Percentiles rank a stretch among this genome's conserved stretches.
phyloP scores from a whole-genome alignment of 2,797 vertebrate genomes.

The Chiloscyllium punctatum region DNA sequence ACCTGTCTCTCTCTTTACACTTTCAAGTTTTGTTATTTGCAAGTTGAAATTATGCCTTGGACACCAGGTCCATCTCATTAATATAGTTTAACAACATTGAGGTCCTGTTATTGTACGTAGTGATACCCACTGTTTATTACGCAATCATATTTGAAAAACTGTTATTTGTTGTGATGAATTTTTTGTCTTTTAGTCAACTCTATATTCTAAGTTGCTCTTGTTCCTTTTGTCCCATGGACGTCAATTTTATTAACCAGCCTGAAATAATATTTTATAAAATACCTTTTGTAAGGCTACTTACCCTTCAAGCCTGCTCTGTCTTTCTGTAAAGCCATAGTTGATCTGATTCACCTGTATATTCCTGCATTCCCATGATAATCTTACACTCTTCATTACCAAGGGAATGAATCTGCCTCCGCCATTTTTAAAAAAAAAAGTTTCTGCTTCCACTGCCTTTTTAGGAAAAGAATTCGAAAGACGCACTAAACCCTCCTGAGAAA shows the following conservation, averaged over 20 bases:
- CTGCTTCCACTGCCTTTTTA: no score
- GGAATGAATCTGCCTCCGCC: no score
- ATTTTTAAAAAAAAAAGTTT: no score
- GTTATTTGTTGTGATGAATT: no score
- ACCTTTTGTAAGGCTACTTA: neutral
- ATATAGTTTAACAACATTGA: neutral
- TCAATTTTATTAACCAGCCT: neutral
- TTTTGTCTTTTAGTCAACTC: neutral
- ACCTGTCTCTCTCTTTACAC: no score
- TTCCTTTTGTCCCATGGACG: neutral
- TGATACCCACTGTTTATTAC: neutral
- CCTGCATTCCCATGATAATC: no score
- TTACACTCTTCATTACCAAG: no score
- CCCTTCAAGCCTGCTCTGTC: neutral
- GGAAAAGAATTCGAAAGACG: no score
- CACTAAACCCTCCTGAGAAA: no score
- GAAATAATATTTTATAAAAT: neutral
- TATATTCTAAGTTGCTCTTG: neutral
- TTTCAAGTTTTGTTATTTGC: neutral
- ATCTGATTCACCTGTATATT: no score
- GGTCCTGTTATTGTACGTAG: neutral
- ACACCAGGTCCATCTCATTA: neutral
- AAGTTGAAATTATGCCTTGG: neutral
- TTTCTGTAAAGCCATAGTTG: neutral
- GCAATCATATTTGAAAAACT: neutral